Base-by-base conservation (phyloP, 2,888 invertebrate genomes). In the Dermolepida albohirtum region DNA sequence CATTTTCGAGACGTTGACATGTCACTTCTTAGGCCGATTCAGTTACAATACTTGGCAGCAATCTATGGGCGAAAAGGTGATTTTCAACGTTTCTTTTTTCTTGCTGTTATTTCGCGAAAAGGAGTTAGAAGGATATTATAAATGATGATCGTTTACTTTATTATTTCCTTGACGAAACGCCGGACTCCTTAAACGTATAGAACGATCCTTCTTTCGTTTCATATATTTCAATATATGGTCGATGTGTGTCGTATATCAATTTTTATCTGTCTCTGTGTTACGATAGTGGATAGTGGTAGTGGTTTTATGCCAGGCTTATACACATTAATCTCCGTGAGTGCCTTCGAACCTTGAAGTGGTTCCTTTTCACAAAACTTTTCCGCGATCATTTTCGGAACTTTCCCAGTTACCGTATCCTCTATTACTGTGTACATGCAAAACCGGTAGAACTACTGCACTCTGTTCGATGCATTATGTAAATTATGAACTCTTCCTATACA, bases 171-270 rank as follows among this genome's bases (percentile, higher is more conserved):
- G 22, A 17, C 11, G 17, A 22, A 17, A 11, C 11, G 22, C 12
- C 16, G 47, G 12, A 34, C 34, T 34, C 14, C 59, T 11, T 11
- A 34, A 49, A 43, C 41, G 43, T 57, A 57, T 47, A 66, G 43
- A 50, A 47, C 57, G 41, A 49, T 59, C 59, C 49, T 66, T 22
- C 66, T 57, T 50, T 44, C 57, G 73, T 71, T 72, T 76, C 73
- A 81, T 81, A 80, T 81, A 81, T 81, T 80, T 80, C 80, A 81
- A 81, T 81, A 79, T 66, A 79, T 73, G 75, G 72, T 50, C 52
- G 57, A 63, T 75, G 76, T 80, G 77, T 78, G 79, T 47, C 78
- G 80, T 81, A 81, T 80, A 81, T 81, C 81, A 80, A 81, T 81
- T 81, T 34, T 34, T 80, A 78, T 80, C 79, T 78, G 78, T 79